These are phyloP conservation scores for Fulica atra DNA, from an alignment of 2,113 vertebrate species.

Conservation along the genomic window DNA sequence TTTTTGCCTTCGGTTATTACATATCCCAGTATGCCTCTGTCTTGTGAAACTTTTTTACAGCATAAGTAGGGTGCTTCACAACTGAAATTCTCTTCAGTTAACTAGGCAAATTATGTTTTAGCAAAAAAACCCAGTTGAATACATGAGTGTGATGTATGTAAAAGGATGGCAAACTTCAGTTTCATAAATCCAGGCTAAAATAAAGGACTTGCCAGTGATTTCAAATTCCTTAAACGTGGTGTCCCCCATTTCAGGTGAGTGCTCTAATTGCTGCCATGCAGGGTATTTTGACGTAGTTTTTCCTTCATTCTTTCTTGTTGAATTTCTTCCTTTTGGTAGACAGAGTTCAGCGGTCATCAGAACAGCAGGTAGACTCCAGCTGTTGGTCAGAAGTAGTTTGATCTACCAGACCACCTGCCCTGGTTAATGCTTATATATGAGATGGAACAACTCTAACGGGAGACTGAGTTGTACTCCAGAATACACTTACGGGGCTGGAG, in stretches of 20 bases:
- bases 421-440: neutral
- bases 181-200: neutral
- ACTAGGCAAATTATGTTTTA: neutral
- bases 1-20: neutral
- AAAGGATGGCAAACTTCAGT: neutral
- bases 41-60: neutral
- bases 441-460: neutral
- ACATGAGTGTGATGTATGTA: neutral
- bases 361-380: neutral
- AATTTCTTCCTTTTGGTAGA: neutral
- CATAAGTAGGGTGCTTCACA: neutral
- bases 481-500: neutral
- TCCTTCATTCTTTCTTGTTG: neutral
- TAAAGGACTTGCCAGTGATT: neutral
- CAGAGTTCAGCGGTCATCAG: neutral
- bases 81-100: neutral
- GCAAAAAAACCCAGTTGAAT: neutral
- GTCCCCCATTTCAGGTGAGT: neutral
- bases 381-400: neutral
- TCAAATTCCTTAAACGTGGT: neutral
- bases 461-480: neutral
- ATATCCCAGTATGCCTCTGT: neutral
- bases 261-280: neutral
- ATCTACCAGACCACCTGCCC: neutral
- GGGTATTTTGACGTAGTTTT: neutral